Evolutionary conservation across 2,113 vertebrate genomes (phyloP).

Genomic region (Oncorhynchus gorbuscha): DNA sequence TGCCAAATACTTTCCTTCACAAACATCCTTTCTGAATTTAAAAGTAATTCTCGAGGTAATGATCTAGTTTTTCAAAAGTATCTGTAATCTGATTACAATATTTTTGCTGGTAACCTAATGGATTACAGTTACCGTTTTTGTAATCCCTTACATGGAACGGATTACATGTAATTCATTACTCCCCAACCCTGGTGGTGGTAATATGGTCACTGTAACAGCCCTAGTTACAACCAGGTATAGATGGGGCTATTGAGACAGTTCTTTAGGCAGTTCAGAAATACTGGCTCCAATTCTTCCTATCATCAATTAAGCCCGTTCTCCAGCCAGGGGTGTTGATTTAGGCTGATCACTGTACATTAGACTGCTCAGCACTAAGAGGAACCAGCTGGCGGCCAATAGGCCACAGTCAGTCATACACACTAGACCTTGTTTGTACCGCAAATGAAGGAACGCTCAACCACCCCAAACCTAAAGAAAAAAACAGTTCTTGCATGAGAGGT

Average conservation of each 20-base stretch:
- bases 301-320: slow-evolving; percentile 68
- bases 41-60: too few relatives aligned
- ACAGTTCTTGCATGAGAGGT: slow-evolving; percentile 62
- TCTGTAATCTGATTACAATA: too few relatives aligned
- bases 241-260: slow-evolving; percentile 36
- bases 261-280: slow-evolving; percentile 51
- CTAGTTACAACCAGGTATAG: too few relatives aligned
- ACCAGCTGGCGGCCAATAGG: slow-evolving; percentile 61
- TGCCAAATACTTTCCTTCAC: too few relatives aligned
- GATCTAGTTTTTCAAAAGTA: too few relatives aligned
- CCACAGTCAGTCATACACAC: slow-evolving; percentile 66
- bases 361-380: slow-evolving; percentile 68
- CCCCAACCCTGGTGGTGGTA: too few relatives aligned
- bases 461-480: slow-evolving; percentile 57
- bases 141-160: too few relatives aligned
- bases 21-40: too few relatives aligned
- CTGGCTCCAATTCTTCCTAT: slow-evolving; percentile 56
- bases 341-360: slow-evolving; percentile 71
- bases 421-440: slow-evolving; percentile 65
- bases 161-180: too few relatives aligned
- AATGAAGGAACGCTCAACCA: slow-evolving; percentile 47
- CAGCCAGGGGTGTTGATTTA: slow-evolving; percentile 70
- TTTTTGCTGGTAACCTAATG: too few relatives aligned
- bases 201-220: too few relatives aligned
- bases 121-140: too few relatives aligned